Base-by-base conservation (phyloP, 2,797 vertebrate species). In the Enteromius radiatus region DNA sequence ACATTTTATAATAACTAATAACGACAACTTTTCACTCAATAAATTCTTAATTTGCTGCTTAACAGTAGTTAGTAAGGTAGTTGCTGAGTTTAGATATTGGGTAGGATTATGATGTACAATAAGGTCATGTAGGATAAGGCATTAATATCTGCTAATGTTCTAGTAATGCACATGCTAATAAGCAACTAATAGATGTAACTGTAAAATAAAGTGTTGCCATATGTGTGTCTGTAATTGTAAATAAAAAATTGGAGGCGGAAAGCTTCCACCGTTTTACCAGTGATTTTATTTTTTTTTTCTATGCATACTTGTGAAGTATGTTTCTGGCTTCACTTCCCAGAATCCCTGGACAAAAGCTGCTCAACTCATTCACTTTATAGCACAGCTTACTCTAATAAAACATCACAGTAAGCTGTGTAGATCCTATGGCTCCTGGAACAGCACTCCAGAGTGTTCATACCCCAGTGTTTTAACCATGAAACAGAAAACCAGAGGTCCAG, bases 351-450 rank as follows among this genome's bases (percentile, higher is more conserved):
- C 61, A 43, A 54, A 75, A 76, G 56, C 85, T 86, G 85, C 81
- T 85, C 64, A 84, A 84, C 80, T 43, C 63, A 81, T 84, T 84
- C 47, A 67, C 59, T 79, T 78, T 43, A 76, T 64, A 80, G 78
- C 82, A 78, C 76, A 73, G 56, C 38, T 56, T 41, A 69, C 47
- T 64, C 47, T 64, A 28, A 14, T 82, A 12, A 78, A 87, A 86
- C 92, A 91, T 93, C 91, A 93, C 92, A 86, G 90, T 89, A 90
- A 91, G 91, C 91, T 90, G 88, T 91, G 92, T 92, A 91, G 83
- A 91, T 91, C 91, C 91, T 88, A 85, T 86, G 89, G 43, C 52
- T 56, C 54, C 68, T 36, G 54, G 36, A 70, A 81, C n/a, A 52
- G 9, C 45, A 19, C 61, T 78, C 38, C 43, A 36, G 61, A 76